A percentile compares a stretch with the other conserved stretches of the same genome.
Conservation (phyloP, 1,140 invertebrate species). For the Platyscapa corneri region DNA sequence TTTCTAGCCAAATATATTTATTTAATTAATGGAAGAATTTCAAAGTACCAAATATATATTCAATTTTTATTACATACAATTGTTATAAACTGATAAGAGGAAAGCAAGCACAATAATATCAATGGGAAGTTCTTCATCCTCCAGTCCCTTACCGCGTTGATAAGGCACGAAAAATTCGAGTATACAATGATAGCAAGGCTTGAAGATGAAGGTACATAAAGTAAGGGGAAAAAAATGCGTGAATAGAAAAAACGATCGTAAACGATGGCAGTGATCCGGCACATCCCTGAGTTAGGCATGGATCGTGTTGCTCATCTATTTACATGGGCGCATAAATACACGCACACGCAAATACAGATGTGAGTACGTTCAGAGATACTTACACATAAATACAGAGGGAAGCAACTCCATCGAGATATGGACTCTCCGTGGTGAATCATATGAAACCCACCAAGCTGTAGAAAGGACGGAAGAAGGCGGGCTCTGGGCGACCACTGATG, state of each 20-base stretch:
- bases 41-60: neutral
- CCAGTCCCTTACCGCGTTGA: neutral
- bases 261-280: too few relatives aligned
- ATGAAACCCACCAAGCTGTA: neutral
- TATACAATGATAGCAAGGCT: neutral
- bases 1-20: too few relatives aligned
- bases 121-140: neutral
- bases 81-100: neutral
- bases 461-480: constrained; percentile 1
- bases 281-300: neutral
- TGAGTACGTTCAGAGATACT: neutral
- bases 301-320: neutral
- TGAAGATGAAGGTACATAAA: neutral
- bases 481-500: neutral
- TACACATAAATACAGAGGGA: neutral
- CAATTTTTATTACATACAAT: neutral
- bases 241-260: neutral
- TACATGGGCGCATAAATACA: neutral
- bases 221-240: neutral
- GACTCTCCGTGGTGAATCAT: neutral
- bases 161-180: neutral
- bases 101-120: neutral
- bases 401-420: neutral
- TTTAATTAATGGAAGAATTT: neutral
- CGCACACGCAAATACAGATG: too few relatives aligned